Percentiles rank a stretch among this genome's conserved stretches.
Conservation (phyloP, 2,888 invertebrate species). For the Eupithecia tripunctaria region DNA sequence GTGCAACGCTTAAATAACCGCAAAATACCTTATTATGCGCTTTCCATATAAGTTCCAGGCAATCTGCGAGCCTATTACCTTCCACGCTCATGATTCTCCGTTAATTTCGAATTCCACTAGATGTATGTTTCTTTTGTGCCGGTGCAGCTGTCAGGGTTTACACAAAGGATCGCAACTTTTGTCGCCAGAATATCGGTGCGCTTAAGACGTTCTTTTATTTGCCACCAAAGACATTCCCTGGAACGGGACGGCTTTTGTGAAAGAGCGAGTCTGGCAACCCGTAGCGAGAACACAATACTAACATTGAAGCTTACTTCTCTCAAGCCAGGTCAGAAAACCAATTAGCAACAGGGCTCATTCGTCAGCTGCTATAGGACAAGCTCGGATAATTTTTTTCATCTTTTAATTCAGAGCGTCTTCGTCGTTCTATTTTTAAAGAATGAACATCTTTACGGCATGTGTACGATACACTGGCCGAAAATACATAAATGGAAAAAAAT, state of each 20-base stretch:
- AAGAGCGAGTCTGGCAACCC: conserved; percentile 50
- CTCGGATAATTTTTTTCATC: conserved; percentile 56
- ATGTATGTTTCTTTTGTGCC: conserved; percentile 73
- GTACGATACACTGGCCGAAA: conserved; percentile 60
- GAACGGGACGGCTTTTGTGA: conserved; percentile 76
- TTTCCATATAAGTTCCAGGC: conserved; percentile 81
- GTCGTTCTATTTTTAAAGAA: conserved; percentile 60
- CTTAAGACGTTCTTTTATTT: conserved; percentile 74
- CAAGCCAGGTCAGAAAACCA: conserved; percentile 67
- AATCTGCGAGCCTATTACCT: conserved; percentile 77
- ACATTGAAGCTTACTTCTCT: conserved; percentile 60
- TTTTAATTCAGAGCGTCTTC: conserved; percentile 52
- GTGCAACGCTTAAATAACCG: conserved; percentile 82
- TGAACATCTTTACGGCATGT: conserved; percentile 69
- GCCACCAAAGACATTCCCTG: conserved; percentile 71
- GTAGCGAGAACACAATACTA: conserved; percentile 56
- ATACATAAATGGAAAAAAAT: conserved; percentile 64
- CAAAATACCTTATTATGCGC: conserved; percentile 83
- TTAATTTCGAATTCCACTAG: conserved; percentile 76
- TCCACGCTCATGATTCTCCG: conserved; percentile 73
- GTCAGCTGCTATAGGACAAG: conserved; percentile 61
- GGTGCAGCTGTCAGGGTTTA: conserved; percentile 75
- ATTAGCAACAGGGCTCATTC: conserved; percentile 66
- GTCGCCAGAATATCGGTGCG: conserved; percentile 73
- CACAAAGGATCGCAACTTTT: conserved; percentile 80